Evolutionary conservation across 2,888 invertebrate species (phyloP), one percentile per base, ranked within the genome.

Genomic region (Calameuta filiformis): DNA sequence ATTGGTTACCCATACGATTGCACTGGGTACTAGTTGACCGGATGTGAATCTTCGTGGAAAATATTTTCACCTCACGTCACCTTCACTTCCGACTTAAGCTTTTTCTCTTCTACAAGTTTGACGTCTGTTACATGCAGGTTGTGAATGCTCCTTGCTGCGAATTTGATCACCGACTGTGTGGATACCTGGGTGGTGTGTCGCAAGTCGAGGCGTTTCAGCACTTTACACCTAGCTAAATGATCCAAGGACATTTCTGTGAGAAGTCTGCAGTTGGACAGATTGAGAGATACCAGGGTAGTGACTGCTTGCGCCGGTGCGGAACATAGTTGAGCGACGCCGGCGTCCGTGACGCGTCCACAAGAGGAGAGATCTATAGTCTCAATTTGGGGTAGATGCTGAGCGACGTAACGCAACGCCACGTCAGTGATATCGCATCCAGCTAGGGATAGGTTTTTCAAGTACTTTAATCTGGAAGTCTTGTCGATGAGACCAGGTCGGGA

Each of bases 371-470:
- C 97, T 84, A 98, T 92, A 83, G 95, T 94, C 78, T 94, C 94
- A 77, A 98, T 92, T 85, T 94, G 94, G 0, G 96, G 96, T 78
- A 97, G 89, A 82, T 96, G 96, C 92, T 97, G 95, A 0, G 95
- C 95, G 11, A 96, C 94, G 85, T 95, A 95, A 15, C 95, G 93
- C 91, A 97, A 93, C 0, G 97, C 95, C n/a, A 97, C 95, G 90
- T 98, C 98, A 0, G 97, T 96, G 81, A 98, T 94, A 86, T 98
- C 97, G 0, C 97, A 97, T 15, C 98, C 98, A 35, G 97, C 96
- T 76, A 98, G 92, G 81, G 95, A 94, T 31, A 98, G 92, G 77
- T 94, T 95, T 82, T 94, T 94, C 40, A 98, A 92, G 83, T 96
- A 95, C 71, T 97, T 94, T 69, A 98, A 93, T 11, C 96, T 94